Evolutionary conservation across 2,888 invertebrate genomes (phyloP).

Genomic region (Coenonympha glycerion): DNA sequence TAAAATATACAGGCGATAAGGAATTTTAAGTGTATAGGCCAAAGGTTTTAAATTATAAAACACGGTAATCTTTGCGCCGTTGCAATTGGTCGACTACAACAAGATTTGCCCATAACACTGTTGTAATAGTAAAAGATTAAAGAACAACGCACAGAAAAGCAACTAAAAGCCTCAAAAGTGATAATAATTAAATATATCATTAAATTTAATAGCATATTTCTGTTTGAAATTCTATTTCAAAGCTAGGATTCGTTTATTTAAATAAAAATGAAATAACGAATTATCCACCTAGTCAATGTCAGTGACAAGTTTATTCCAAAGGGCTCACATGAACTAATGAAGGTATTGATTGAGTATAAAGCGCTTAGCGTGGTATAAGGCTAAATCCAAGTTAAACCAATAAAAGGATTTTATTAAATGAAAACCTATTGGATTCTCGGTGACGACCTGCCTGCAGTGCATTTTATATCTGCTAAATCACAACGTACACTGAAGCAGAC

Average conservation of each 20-base stretch:
- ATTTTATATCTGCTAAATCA: constrained; percentile 46
- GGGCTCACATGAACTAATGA: constrained; percentile 24
- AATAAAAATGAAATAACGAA: not conserved
- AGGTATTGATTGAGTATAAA: constrained; percentile 30
- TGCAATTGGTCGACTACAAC: constrained; percentile 23
- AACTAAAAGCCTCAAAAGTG: not conserved
- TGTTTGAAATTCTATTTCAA: too few relatives aligned
- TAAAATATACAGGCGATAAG: constrained; percentile 20
- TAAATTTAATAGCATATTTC: not conserved
- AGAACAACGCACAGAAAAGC: constrained; percentile 26
- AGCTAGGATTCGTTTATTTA: not conserved
- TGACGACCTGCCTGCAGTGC: constrained; percentile 46
- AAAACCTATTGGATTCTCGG: constrained; percentile 69
- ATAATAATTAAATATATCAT: not conserved
- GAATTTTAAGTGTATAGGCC: constrained; percentile 25
- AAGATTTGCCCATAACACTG: constrained; percentile 28
- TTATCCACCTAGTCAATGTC: constrained; percentile 8
- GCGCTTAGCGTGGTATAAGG: constrained; percentile 33
- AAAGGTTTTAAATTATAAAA: constrained; percentile 28
- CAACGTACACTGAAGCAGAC: constrained; percentile 34
- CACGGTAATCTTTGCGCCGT: constrained; percentile 18
- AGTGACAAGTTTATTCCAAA: constrained; percentile 18
- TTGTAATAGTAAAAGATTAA: constrained; percentile 24
- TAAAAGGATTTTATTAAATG: constrained; percentile 72
- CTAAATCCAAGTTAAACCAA: constrained; percentile 71